Conservation (phyloP, 2,888 invertebrate species). For the Ametastegia equiseti region DNA sequence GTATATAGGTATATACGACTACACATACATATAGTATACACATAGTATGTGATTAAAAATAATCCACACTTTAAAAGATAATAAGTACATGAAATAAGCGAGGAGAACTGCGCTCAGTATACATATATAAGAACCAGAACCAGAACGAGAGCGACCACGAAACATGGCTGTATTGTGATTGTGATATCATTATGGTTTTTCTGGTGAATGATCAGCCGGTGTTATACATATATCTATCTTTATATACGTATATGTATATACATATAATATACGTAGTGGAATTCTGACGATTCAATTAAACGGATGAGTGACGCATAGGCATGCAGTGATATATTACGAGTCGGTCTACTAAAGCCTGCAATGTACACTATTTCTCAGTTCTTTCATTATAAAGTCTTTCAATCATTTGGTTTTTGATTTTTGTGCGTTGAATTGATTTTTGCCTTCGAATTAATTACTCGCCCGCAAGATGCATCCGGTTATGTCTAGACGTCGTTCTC, state of each 20-base stretch:
- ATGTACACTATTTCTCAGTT: neutral
- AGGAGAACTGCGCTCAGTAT: neutral
- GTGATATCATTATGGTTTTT: neutral
- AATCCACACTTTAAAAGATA: slow-evolving; percentile 29
- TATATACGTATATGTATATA: neutral
- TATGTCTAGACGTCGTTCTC: slow-evolving; percentile 52
- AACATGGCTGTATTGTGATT: neutral
- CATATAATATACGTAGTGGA: neutral
- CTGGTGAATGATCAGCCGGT: neutral
- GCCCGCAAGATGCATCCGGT: slow-evolving; percentile 30
- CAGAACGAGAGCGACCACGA: neutral
- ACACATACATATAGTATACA: too few species aligned
- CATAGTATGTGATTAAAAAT: slow-evolving; percentile 32
- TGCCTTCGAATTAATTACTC: neutral
- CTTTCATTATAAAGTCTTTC: neutral
- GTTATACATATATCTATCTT: neutral
- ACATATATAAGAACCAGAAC: neutral
- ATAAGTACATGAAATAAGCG: too few species aligned
- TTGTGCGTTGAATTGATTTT: neutral
- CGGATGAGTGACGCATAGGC: slow-evolving; percentile 7
- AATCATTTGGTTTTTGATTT: neutral
- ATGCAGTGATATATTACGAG: too few species aligned
- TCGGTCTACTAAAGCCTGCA: neutral
- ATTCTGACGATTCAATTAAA: slow-evolving; percentile 10
- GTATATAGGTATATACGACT: too few species aligned